Evolutionary conservation across 2,113 vertebrate species (phyloP), one percentile per base, ranked within the genome.

Genomic region (Saguinus midas): DNA sequence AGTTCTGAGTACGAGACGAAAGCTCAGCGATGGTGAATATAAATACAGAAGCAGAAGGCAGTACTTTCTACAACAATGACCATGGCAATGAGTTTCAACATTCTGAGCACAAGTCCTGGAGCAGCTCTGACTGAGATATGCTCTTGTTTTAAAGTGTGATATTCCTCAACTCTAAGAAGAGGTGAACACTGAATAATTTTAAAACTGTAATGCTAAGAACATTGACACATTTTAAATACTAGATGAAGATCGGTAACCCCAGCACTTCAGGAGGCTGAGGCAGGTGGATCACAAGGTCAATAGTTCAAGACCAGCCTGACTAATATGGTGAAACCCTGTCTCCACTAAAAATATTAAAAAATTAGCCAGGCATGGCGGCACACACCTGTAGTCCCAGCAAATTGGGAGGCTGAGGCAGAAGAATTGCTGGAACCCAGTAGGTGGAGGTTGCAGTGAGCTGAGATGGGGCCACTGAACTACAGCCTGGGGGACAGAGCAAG

Each of bases 1-100:
- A 78, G 17, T 45, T 35, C 43, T 85, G 23, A 50, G 9, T 12
- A 2, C 9, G 8, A 16, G 23, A 13, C 10, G 45, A 25, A 16
- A 73, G 17, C 25, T 86, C 84, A 81, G 57, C 55, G n/a, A 45
- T 35, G 37, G 57, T 68, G 73, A 61, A 48, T 52, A 66, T 58
- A 87, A 79, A 75, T 20, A 9, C 0, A 70, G 57, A 81, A 70
- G 25, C 9, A 89, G 70, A 87, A 81, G 40, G 64, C 8, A 10
- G 1, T 11, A 6, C 25, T 55, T 43, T 14, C 27, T 29, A 5
- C 8, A 40, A 6, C 8, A 7, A 32, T 72, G 45, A 40, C 12
- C 11, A 9, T 3, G 13, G 18, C 27, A 37, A 1, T 16, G 40
- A 72, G 14, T 5, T 5, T 4, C n/a, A 20, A 6, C 0, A 29